Evolutionary conservation across 92 coral and sea anemone genomes (phyloP), one percentile per base, ranked within the genome.

Genomic region (Desmophyllum pertusum): DNA sequence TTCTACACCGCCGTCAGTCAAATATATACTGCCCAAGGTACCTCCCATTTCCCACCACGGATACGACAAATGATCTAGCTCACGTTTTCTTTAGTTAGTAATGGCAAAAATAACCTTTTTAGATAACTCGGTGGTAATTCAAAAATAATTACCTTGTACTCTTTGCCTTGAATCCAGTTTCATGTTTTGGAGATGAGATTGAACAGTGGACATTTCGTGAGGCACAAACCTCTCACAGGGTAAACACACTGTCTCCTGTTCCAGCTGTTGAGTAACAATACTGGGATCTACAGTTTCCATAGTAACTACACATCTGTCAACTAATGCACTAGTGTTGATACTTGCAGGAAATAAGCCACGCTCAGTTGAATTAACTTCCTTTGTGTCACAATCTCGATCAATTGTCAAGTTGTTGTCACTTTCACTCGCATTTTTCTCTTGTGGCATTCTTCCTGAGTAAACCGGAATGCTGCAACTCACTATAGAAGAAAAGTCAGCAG

Each of bases 241-340:
- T 33, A 90, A 80, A 57, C 79, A 25, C 13, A 66, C 94, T 3
- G 87, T 88, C 76, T 88, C 97, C 36, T 77, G 82, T 36, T 85
- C 89, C 42, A 93, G 46, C n/a, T 86, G 62, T 79, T 93, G 94
- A 14, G 78, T 88, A n/a, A 90, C 84, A 42, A 93, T 62, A 37
- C 91, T 83, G 46, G 81, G 81, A 52, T 86, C 81, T 25, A 81
- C 85, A 51, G 87, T 78, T 10, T 72, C 84, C 85, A 71, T 77
- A 19, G 77, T 51, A 14, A 50, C 80, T 17, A 40, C 62, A 15
- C 10, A 70, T 73, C 68, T 52, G 66, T 81, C 78, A 81, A 70
- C 53, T 52, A n/a, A 66, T 19, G 39, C 36, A 33, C 43, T 21
- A 50, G 55, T 50, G 65, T n/a, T n/a, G n/a, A n/a, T n/a, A n/a